Evolutionary conservation across 2,888 invertebrate species (phyloP), one percentile per base, ranked within the genome.

Genomic region (Lampropteryx suffumata): DNA sequence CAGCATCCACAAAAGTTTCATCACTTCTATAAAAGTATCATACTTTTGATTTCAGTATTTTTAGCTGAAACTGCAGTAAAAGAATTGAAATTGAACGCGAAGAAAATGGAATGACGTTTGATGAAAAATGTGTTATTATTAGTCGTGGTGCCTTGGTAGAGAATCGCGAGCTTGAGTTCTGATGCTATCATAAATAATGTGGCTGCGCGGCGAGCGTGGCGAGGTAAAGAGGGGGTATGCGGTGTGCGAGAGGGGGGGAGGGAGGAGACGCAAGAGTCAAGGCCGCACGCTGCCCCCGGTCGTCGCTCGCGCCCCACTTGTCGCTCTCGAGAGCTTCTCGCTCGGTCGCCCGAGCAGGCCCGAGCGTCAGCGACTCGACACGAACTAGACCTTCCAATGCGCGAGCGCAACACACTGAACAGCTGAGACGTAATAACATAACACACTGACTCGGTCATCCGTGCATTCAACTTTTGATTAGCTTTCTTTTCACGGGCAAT

Each of bases 221-320:
- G 75, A 64, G 65, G 76, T 64, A 72, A 69, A 59, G 73, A 61
- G 69, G 65, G 51, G 66, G 54, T 61, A 51, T 61, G 67, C 60
- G 66, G 67, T 62, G 65, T 65, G 61, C 71, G 64, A 67, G 66
- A 56, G 61, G 63, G 65, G 59, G 66, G 69, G 66, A 56, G 61
- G 63, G 65, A 59, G 66, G 64, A 68, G 67, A 74, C 78, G 77
- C 81, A 87, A 90, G 92, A 93, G 93, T 93, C 93, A 93, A 94
- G 93, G 93, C 92, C 93, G 93, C 93, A 92, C 93, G 92, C 91
- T 93, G 93, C 93, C 93, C 93, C 92, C 92, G 89, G 81, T 94
- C 96, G 87, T 95, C 96, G 92, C 95, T 96, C 92, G 86, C 85
- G 84, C 80, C 83, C 84, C 84, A 83, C 84, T 82, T 85, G 85